Evolutionary conservation across 2,888 invertebrate species (phyloP), one percentile per base, ranked within the genome.

Genomic region (Anticlea derivata): DNA sequence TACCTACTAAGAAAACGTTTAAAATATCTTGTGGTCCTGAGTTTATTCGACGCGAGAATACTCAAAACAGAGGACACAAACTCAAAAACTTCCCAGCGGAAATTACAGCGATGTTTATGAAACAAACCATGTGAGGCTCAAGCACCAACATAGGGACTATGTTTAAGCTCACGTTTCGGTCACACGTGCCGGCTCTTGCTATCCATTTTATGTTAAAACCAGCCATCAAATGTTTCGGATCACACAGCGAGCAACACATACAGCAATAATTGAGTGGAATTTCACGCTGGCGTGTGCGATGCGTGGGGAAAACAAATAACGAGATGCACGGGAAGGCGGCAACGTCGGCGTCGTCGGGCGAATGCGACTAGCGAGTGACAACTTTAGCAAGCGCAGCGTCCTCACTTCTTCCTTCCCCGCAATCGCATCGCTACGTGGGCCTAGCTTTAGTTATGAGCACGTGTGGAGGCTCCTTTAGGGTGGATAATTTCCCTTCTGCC

Each of bases 401-500:
- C n/a, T n/a, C n/a, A n/a, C n/a, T n/a, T n/a, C n/a, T n/a, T n/a
- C n/a, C n/a, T n/a, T n/a, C n/a, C n/a, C n/a, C n/a, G n/a, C 17
- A 17, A 17, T 4, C 2, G 17, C 2, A 17, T 17, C 17, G 17
- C 17, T 17, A 17, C 17, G n/a, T n/a, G n/a, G n/a, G n/a, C n/a
- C 12, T 30, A 13, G 1, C 1, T 12, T 12, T 31, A 4, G 1
- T 6, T 24, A 34, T 20, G 34, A 11, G 43, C 34, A 33, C 13
- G 34, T 44, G 34, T 44, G 11, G 43, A 34, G 29, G 26, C 12
- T 35, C 11, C 71, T 62, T 72, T 70, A 62, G 59, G 63, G 52
- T 52, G 63, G 70, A 75, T 73, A 73, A 75, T 70, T 73, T 71
- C 68, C 63, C 57, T 63, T 68, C 61, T 65, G 51, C 63, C 64